These are phyloP conservation scores for Hydrophis major DNA, from an alignment of 2,797 vertebrate species.

Conservation along the genomic window DNA sequence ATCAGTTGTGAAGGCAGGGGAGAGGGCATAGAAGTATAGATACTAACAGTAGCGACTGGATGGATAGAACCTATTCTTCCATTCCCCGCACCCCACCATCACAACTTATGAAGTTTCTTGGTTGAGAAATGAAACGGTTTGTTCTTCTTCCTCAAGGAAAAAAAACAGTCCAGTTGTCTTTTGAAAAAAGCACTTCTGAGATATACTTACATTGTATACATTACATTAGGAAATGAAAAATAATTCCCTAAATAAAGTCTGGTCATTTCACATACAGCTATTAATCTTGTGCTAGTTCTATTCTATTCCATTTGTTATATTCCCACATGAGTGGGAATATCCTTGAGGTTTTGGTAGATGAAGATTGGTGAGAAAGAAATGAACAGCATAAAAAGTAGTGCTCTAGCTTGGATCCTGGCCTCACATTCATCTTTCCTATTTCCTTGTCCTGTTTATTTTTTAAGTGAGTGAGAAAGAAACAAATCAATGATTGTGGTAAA, in stretches of 20 bases:
- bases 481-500: neutral
- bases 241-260: neutral
- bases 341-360: neutral
- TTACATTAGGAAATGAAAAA: rapidly evolving
- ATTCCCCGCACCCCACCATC: neutral
- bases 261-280: neutral
- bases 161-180: neutral
- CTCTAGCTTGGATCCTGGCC: neutral
- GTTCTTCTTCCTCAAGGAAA: neutral
- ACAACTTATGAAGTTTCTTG: neutral
- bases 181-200: neutral
- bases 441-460: neutral
- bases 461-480: neutral
- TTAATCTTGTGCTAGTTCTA: neutral
- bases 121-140: neutral
- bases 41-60: too few relatives aligned
- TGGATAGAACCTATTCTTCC: neutral
- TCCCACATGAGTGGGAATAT: neutral
- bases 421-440: neutral
- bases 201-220: neutral
- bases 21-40: too few relatives aligned
- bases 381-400: neutral
- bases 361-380: neutral
- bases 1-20: too few relatives aligned
- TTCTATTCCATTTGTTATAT: neutral